phyloP scores from a whole-genome alignment of 2,113 vertebrate genomes.

The Pterocles orientalis region DNA sequence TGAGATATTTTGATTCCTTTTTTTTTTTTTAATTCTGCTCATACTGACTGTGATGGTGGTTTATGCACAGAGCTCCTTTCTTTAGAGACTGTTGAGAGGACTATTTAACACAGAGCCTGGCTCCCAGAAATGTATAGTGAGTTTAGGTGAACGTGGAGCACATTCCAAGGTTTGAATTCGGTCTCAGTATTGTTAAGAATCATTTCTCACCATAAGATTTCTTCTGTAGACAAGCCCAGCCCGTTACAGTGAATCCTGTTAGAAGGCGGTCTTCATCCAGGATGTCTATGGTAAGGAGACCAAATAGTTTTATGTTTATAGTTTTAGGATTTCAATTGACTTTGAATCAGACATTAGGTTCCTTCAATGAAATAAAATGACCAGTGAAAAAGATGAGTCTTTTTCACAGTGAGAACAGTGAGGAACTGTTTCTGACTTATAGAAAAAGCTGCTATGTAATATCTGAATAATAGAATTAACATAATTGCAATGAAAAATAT shows the following conservation, averaged over 20 bases:
- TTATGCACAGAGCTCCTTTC: background rate
- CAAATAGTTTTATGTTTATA: background rate
- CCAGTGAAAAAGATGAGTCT: background rate
- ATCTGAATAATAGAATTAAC: background rate
- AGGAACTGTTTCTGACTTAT: background rate
- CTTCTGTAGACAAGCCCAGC: slow-evolving; percentile 85
- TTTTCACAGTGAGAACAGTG: background rate
- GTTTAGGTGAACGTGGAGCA: background rate
- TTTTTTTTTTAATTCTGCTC: background rate
- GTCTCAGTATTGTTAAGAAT: background rate
- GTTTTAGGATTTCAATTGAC: background rate
- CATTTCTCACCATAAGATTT: background rate
- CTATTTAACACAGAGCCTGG: background rate
- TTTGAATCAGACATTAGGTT: background rate
- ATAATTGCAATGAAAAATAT: background rate
- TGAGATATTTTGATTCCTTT: background rate
- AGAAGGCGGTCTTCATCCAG: slow-evolving; percentile 90
- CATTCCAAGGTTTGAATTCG: background rate
- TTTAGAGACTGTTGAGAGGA: background rate
- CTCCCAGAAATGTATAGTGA: background rate
- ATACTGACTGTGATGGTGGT: background rate
- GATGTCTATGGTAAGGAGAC: slow-evolving; percentile 88
- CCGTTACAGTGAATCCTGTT: slow-evolving; percentile 85
- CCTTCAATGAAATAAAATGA: background rate
- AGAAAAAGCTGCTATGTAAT: background rate